phyloP scores from a whole-genome alignment of 2,797 vertebrate genomes.

The Dipus sagitta region DNA sequence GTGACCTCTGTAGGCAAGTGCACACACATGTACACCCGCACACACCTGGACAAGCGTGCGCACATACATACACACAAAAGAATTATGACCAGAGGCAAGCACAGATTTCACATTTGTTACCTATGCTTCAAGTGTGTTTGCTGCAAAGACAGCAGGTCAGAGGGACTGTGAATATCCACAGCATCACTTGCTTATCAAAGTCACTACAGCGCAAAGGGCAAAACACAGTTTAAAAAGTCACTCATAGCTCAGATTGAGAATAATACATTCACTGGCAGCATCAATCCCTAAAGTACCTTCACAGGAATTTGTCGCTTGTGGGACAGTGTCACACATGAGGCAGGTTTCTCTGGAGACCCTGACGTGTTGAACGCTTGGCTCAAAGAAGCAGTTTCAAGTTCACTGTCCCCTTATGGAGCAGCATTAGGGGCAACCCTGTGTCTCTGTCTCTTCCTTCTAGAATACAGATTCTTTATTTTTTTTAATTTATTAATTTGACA shows the following conservation, averaged over 20 bases:
- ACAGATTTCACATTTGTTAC: neutral
- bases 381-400: slow-evolving; percentile 5
- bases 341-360: neutral
- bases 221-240: neutral
- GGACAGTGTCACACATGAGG: neutral
- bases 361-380: neutral
- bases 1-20: too few relatives aligned
- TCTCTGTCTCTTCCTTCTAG: neutral
- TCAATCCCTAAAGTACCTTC: neutral
- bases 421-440: neutral
- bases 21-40: too few relatives aligned
- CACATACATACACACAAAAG: neutral
- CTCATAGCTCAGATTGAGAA: neutral
- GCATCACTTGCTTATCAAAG: neutral
- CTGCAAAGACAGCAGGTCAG: neutral
- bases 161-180: fast-evolving
- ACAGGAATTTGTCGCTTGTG: neutral
- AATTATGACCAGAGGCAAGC: fast-evolving
- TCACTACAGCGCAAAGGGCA: neutral
- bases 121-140: fast-evolving
- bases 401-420: neutral
- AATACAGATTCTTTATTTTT: neutral
- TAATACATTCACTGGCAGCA: neutral
- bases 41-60: too few relatives aligned
- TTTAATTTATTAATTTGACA: too few relatives aligned